These are phyloP conservation scores for Diplogasteroides magnus DNA, from an alignment of 1,140 invertebrate species.

Conservation along the genomic window DNA sequence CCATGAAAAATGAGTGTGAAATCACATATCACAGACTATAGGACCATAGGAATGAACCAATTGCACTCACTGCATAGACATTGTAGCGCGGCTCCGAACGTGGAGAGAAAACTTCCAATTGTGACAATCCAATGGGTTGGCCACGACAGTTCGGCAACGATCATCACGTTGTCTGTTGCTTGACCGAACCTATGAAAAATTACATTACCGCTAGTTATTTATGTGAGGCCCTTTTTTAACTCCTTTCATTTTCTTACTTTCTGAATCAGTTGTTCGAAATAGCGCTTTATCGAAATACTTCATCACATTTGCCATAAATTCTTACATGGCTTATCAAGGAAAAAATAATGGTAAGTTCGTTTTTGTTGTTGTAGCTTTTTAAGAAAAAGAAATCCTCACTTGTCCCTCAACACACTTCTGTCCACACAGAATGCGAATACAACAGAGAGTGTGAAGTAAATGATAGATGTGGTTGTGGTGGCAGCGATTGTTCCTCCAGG, in stretches of 20 bases:
- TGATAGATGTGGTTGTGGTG: conserved; percentile 87
- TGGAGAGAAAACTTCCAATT: conserved; percentile 92
- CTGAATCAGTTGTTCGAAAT: neutral
- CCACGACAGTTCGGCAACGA: conserved; percentile 95
- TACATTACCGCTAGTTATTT: neutral
- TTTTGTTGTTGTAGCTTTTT: neutral
- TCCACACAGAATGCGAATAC: conserved; percentile 91
- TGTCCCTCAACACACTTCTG: conserved; percentile 86
- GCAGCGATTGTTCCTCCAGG: conserved; percentile 93
- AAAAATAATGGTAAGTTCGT: too few relatives aligned
- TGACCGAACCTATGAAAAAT: conserved; percentile 45
- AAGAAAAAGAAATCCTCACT: conserved; percentile 65
- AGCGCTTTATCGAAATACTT: too few relatives aligned
- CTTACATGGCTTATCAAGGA: too few relatives aligned
- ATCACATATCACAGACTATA: too few relatives aligned
- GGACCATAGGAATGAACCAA: too few relatives aligned
- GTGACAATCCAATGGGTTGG: conserved; percentile 96
- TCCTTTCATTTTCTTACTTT: too few relatives aligned
- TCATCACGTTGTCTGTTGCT: conserved; percentile 68
- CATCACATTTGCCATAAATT: too few relatives aligned
- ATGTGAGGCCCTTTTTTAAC: too few relatives aligned
- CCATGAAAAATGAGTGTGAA: too few relatives aligned
- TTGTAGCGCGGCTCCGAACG: conserved; percentile 91
- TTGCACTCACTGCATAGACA: conserved; percentile 76
- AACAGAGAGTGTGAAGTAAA: conserved; percentile 81